Evolutionary conservation across 2,113 vertebrate genomes (phyloP), one percentile per base, ranked within the genome.

Genomic region (Protomyctophum bolini): DNA sequence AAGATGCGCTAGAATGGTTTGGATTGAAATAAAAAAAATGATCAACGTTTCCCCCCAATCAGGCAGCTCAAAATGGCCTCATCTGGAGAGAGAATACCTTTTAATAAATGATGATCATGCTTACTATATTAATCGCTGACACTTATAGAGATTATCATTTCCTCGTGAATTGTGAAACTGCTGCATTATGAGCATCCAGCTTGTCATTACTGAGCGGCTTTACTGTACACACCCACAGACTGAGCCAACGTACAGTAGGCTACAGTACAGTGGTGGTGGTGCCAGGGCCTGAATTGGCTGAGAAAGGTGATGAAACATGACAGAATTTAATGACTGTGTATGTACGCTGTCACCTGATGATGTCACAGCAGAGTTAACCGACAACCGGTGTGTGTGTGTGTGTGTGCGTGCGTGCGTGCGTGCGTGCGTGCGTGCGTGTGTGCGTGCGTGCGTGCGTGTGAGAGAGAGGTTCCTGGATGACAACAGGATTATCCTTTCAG

Each of bases 91-190:
- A 54, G n/a, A 54, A 54, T 54, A 12, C 10, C 10, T 54, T 54
- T 54, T 54, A 54, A 54, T 10, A 54, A 4, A 54, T 54, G 6
- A 54, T 54, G 6, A 12, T 55, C 58, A 48, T 55, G 10, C 58
- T 73, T 65, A 45, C 45, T 70, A 76, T 49, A 68, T 80, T 73
- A 84, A 83, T 80, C 80, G 70, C 51, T 68, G 45, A 62, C 33
- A 63, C 63, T 28, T 70, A 72, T 50, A 61, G 46, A 51, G 65
- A 65, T 68, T 63, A 63, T n/a, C n/a, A n/a, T 73, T 75, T 57
- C 73, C 66, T 70, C 10, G 47, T 9, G 8, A 9, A 29, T 29
- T 10, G 57, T 3, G 8, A 29, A 29, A 58, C 57, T 58, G 15
- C 21, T 58, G 15, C 56, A n/a, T n/a, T n/a, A n/a, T n/a, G 33